Base-by-base conservation (phyloP, 2,888 invertebrate genomes). In the Cloeon dipterum region DNA sequence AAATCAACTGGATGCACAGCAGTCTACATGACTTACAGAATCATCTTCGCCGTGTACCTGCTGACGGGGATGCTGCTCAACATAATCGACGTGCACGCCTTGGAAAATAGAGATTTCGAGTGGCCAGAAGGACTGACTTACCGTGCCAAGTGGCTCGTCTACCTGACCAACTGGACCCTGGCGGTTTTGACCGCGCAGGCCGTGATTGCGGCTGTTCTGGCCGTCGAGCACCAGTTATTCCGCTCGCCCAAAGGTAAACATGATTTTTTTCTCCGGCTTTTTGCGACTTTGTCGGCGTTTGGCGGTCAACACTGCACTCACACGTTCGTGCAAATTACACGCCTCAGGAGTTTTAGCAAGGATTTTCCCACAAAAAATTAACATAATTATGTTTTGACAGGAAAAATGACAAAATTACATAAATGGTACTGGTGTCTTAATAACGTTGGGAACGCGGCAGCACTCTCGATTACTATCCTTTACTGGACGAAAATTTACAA, bases 401-500 rank as follows among this genome's bases (percentile, higher is more conserved):
- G 17, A n/a, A n/a, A n/a, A n/a, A n/a, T n/a, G n/a, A n/a, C n/a
- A n/a, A n/a, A n/a, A 11, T 32, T 57, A 1, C 63, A 64, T 44
- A 58, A 57, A 34, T 47, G 63, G 10, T 82, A 81, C 50, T 81
- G 81, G 79, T 62, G 69, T 21, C 51, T 70, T 34, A 72, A 76
- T 49, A 67, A 67, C 29, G 66, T 71, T 19, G 68, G 72, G 17
- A 67, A 74, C 0, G 66, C 74, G 44, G 60, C 74, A 19, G 74
- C 81, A 2, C 63, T 79, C 44, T 72, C 71, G 37, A 74, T 82
- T 43, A 74, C 77, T 1, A 59, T 73, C n/a, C 63, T 74, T 35
- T 83, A 81, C 52, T 83, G 83, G 82, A 55, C 61, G 19, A 55
- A 73, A 35, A 72, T 82, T 7, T 72, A 76, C 53, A 65, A 79